These are phyloP conservation scores for Caloenas nicobarica DNA, from an alignment of 2,113 vertebrate genomes.

Conservation along the genomic window DNA sequence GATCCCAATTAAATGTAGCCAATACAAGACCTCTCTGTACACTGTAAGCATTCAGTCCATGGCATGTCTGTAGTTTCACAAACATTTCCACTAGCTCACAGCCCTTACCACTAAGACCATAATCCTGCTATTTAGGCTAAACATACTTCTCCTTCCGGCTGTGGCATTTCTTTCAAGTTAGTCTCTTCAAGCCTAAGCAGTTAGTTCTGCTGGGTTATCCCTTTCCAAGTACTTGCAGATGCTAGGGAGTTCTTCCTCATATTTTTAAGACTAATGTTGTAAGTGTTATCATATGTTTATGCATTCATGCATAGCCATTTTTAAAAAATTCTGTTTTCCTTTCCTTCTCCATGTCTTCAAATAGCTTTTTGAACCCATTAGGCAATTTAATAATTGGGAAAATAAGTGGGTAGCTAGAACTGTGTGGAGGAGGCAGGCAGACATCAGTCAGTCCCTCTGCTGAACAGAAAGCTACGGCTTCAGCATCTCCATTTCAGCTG, in stretches of 20 bases:
- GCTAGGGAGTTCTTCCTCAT: background rate
- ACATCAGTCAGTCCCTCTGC: background rate
- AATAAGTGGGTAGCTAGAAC: background rate
- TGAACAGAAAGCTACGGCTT: accelerated
- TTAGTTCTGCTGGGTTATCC: constrained; percentile 5
- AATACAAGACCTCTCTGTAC: background rate
- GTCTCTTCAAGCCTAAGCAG: background rate
- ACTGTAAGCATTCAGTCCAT: background rate
- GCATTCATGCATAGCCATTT: background rate
- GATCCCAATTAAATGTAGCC: background rate
- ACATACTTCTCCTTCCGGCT: constrained; percentile 8
- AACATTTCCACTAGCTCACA: background rate
- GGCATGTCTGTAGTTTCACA: background rate
- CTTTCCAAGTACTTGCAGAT: background rate
- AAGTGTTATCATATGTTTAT: background rate
- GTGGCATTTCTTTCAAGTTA: background rate
- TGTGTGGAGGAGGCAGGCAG: background rate
- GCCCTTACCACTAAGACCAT: background rate
- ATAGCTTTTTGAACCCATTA: background rate
- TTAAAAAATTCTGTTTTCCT: background rate
- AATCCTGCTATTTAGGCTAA: constrained; percentile 21
- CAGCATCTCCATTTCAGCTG: background rate
- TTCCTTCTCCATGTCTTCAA: background rate
- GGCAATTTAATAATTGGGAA: background rate
- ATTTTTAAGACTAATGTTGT: background rate